Base-by-base conservation (phyloP, 2,797 vertebrate genomes). In the Tiaroga cobitis region DNA sequence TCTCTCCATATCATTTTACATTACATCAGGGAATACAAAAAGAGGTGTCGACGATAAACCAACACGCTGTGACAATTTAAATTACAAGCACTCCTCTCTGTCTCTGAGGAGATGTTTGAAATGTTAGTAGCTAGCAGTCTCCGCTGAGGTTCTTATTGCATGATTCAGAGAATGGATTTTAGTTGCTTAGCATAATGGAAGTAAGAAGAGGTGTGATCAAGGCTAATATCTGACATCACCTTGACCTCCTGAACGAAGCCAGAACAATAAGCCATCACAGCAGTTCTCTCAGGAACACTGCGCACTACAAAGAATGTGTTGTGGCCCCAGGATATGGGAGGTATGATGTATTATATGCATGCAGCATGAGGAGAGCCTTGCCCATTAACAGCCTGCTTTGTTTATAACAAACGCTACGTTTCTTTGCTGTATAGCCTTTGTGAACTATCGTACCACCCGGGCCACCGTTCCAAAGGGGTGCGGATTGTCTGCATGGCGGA, bases 341-440 rank as follows among this genome's bases (percentile, higher is more conserved):
- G 39, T 54, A 80, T 86, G 84, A 88, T 88, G 81, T 80, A 88
- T 86, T 83, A 80, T 80, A 85, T 86, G 87, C 61, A 80, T 80
- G 63, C 46, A 32, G 61, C 46, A 79, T 34, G 59, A 80, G 39
- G 43, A 65, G 37, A 65, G 80, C 54, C 78, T 39, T 75, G 51
- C 41, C 75, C 56, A 51, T 80, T 85, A 70, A 78, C 41, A 54
- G 65, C 18, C 26, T 2, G 75, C 49, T 80, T 69, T 80, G 79
- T 86, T 82, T 76, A 70, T 82, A 82, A 80, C 83, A 70, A 46
- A 49, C 21, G 15, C 41, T 32, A 63, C 29, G 21, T 61, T 41
- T 67, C 75, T 16, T 26, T 16, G 73, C 32, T 19, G 16, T 82
- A 37, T 6, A 67, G 80, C 59, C 41, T 80, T 68, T 26, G 26